Evolutionary conservation across 2,888 invertebrate species (phyloP).

Genomic region (Mayetiola destructor): DNA sequence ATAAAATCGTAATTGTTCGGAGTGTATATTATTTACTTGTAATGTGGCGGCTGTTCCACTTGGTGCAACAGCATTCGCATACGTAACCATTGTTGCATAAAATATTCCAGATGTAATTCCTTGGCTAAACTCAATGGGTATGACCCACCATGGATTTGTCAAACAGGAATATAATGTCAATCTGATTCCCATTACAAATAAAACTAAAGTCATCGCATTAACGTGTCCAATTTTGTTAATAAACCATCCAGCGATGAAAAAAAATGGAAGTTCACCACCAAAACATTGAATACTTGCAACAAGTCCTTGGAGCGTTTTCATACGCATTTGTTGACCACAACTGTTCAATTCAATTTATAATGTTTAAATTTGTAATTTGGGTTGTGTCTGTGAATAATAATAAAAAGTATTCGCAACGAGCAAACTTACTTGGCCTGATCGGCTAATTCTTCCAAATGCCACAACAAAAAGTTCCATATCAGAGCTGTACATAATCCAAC

Average conservation of each 20-base stretch:
- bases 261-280: slow-evolving; percentile 72
- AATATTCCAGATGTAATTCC: slow-evolving; percentile 80
- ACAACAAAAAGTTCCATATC: slow-evolving; percentile 78
- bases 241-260: slow-evolving; percentile 66
- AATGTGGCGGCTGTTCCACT: slow-evolving; percentile 75
- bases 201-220: slow-evolving; percentile 67
- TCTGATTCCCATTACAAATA: slow-evolving; percentile 63
- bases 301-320: slow-evolving; percentile 61
- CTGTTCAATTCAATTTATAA: slow-evolving; percentile 15
- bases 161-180: slow-evolving; percentile 70
- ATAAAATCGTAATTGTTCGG: background rate
- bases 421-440: slow-evolving; percentile 26
- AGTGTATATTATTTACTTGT: slow-evolving; percentile 45
- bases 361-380: slow-evolving; percentile 29
- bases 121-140: slow-evolving; percentile 74
- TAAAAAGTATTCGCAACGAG: background rate
- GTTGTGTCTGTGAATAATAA: background rate
- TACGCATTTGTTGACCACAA: slow-evolving; percentile 39
- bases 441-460: slow-evolving; percentile 64
- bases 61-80: slow-evolving; percentile 69
- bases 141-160: slow-evolving; percentile 65
- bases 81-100: slow-evolving; percentile 77
- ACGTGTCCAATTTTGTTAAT: slow-evolving; percentile 67
- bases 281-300: slow-evolving; percentile 67
- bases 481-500: slow-evolving; percentile 74